Evolutionary conservation across 2,113 vertebrate genomes (phyloP), one percentile per base, ranked within the genome.

Genomic region (Cairina moschata): DNA sequence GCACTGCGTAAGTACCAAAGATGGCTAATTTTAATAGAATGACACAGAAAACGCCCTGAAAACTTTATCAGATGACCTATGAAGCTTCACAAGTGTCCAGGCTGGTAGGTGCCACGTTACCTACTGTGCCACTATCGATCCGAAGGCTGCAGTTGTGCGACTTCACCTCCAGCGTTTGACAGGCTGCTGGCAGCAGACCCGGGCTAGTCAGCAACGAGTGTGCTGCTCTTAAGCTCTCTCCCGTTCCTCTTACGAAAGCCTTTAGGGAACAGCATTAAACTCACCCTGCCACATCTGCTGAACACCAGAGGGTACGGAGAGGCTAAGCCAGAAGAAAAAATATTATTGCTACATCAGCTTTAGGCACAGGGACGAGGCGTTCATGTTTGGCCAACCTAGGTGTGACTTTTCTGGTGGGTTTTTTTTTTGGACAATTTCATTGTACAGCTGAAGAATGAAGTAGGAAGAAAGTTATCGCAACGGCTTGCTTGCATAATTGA

Each of bases 1-100:
- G 52, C 26, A 28, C 46, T 17, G 5, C 4, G 20, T 0, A 0
- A 13, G 40, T 8, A 9, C 13, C n/a, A 50, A 77, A 42, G 12
- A 67, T 13, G 7, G 21, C 18, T 2, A 6, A 21, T 54, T 62
- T 83, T n/a, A 73, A 76, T 46, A n/a, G 62, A 32, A 8, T 11
- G 44, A 83, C 40, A 26, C 16, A 38, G 31, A 50, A 82, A 89
- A 92, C 0, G 2, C n/a, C 46, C 28, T 4, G 23, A 72, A 46
- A 79, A 12, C 17, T 20, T 32, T 8, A 60, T 0, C 17, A 44
- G 42, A 26, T 82, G 38, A 86, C 38, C 40, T 55, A 4, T 3
- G 17, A 75, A 84, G 59, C 48, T 9, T 38, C 3, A 48, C 15
- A 26, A 62, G 85, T 1, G 4, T 22, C 71, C 4, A 29, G 76